Base-by-base conservation (phyloP, 1,140 invertebrate genomes). In the Elysia chlorotica region DNA sequence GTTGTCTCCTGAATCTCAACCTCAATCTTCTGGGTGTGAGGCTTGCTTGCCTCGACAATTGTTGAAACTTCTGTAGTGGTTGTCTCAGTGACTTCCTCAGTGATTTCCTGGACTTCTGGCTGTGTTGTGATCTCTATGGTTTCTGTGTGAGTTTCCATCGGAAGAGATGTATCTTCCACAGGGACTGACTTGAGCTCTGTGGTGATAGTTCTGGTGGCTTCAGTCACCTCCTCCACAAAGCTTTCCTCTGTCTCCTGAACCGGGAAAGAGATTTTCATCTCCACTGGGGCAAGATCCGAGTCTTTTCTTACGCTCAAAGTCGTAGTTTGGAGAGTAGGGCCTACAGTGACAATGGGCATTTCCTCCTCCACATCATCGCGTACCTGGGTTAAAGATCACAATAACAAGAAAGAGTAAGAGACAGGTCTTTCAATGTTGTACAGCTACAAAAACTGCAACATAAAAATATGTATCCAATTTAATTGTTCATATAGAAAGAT, bases 1-100 rank as follows among this genome's bases (percentile, higher is more conserved):
- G 74, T 75, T 30, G 79, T 74, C 63, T 83, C 79, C 61, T 85
- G 79, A 37, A 85, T 82, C 62, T 82, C 79, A 23, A 85, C 79
- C 37, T 85, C 83, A 74, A 83, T 82, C 68, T 79, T 80, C 53
- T 85, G 76, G 48, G 75, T 77, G 23, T 79, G 69, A 21, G 71
- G 59, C 71, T 61, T 65, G 23, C 62, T 74, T 23, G 70, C 63
- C 33, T 74, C 77, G 10, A 76, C 63, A 17, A 70, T 57, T 21
- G 68, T 35, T 36, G 74, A 75, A 19, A 70, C 74, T 31, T 75
- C 53, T 17, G 68, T 71, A 53, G 76, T 76, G 25, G 54, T 54
- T 21, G 74, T 62, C 48, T 77, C 68, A 14, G 76, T 66, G 30
- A 71, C 73, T 48, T 79, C 78, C n/a, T 81, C 59, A 19, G 71